phyloP scores from a whole-genome alignment of 2,113 vertebrate genomes.

The Elephantulus edwardii region DNA sequence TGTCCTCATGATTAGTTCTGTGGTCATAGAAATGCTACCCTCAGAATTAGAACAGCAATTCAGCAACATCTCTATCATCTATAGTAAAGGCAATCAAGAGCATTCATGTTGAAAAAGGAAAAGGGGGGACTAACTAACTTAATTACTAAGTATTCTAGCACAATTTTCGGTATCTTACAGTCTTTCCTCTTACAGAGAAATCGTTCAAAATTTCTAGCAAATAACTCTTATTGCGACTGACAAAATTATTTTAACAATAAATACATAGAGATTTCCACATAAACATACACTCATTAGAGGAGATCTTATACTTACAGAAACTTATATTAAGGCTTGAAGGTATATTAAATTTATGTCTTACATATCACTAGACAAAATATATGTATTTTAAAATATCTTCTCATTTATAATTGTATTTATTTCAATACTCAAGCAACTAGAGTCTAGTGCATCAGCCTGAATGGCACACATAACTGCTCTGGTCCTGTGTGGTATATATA shows the following conservation, averaged over 20 bases:
- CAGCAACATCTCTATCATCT: background rate
- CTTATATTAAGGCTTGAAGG: background rate
- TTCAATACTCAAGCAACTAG: background rate
- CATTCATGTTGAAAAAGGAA: background rate
- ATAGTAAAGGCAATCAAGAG: background rate
- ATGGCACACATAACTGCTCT: fast-evolving
- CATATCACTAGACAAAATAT: background rate
- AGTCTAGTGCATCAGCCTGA: background rate
- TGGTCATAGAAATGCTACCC: background rate
- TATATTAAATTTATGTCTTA: background rate
- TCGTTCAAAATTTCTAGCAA: background rate
- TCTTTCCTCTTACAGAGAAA: background rate
- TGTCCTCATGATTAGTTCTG: fast-evolving
- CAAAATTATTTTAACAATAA: background rate
- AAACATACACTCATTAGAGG: background rate
- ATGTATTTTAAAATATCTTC: background rate
- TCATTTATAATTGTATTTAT: background rate
- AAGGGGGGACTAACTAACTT: background rate
- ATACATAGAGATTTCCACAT: background rate
- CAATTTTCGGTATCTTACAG: background rate
- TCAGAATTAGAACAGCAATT: background rate
- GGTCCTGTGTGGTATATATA: fast-evolving
- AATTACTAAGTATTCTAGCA: background rate
- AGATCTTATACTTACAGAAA: background rate
- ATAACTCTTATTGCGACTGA: background rate